Evolutionary conservation across 2,113 vertebrate genomes (phyloP).

Genomic region (Xiphophorus couchianus): DNA sequence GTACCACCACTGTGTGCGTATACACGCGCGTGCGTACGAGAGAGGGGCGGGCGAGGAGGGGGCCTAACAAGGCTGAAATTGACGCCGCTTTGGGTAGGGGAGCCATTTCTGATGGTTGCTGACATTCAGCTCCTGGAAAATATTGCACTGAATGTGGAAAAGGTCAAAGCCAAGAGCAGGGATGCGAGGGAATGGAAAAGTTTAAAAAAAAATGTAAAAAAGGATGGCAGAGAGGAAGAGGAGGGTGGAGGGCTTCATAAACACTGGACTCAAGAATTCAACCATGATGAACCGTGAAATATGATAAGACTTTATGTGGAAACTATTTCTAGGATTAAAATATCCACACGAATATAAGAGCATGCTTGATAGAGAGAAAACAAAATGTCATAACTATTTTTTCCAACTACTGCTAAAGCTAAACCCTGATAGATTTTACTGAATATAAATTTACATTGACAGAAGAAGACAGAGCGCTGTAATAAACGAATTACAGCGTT

Average conservation of each 20-base stretch:
- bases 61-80: constrained; percentile 70
- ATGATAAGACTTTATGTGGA: neutral
- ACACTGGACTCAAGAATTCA: neutral
- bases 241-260: neutral
- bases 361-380: neutral
- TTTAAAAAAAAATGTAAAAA: neutral
- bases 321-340: neutral
- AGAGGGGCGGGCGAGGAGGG: neutral
- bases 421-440: no score
- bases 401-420: no score
- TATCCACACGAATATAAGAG: neutral
- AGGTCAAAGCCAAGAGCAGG: constrained; percentile 58
- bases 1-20: constrained; percentile 28
- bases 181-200: neutral
- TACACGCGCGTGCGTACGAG: constrained; percentile 16
- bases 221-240: neutral
- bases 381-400: no score
- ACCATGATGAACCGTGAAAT: no score
- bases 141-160: constrained; percentile 53
- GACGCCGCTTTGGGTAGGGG: constrained; percentile 53
- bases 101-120: constrained; percentile 54
- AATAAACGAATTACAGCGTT: no score
- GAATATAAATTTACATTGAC: no score
- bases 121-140: constrained; percentile 65
- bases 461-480: no score